Evolutionary conservation across 2,888 invertebrate species (phyloP).

Genomic region (Biston stratarius): DNA sequence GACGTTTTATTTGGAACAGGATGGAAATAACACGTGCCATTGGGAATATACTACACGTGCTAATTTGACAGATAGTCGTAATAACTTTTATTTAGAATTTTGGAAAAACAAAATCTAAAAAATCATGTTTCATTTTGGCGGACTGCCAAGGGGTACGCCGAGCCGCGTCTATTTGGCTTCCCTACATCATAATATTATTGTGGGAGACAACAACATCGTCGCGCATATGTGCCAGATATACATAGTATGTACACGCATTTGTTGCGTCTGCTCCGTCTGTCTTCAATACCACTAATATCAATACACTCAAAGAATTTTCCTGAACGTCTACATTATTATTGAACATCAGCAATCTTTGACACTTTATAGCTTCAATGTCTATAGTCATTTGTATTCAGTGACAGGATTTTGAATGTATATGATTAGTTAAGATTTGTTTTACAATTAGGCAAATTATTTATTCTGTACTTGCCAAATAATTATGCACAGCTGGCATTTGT

Average conservation of each 20-base stretch:
- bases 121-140: slow-evolving; percentile 57
- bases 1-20: slow-evolving; percentile 5
- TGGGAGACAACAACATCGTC: slow-evolving; percentile 58
- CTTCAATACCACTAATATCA: slow-evolving; percentile 33
- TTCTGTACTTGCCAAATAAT: slow-evolving; percentile 10
- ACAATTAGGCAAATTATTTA: not conserved
- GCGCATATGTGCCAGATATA: slow-evolving; percentile 57
- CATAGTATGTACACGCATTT: slow-evolving; percentile 22
- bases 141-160: slow-evolving; percentile 56
- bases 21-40: slow-evolving; percentile 13
- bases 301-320: not conserved
- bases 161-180: slow-evolving; percentile 47
- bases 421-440: not conserved
- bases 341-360: no score
- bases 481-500: slow-evolving; percentile 30
- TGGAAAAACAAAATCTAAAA: slow-evolving; percentile 45
- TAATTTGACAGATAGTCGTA: slow-evolving; percentile 32
- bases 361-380: not conserved
- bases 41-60: slow-evolving; percentile 29
- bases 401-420: not conserved
- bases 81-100: slow-evolving; percentile 32
- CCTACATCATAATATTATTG: slow-evolving; percentile 57
- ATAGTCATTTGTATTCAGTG: no score
- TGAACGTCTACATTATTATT: no score
- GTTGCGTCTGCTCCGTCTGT: slow-evolving; percentile 37